Evolutionary conservation across 2,113 vertebrate genomes (phyloP), one percentile per base, ranked within the genome.

Genomic region (Pongo pygmaeus): DNA sequence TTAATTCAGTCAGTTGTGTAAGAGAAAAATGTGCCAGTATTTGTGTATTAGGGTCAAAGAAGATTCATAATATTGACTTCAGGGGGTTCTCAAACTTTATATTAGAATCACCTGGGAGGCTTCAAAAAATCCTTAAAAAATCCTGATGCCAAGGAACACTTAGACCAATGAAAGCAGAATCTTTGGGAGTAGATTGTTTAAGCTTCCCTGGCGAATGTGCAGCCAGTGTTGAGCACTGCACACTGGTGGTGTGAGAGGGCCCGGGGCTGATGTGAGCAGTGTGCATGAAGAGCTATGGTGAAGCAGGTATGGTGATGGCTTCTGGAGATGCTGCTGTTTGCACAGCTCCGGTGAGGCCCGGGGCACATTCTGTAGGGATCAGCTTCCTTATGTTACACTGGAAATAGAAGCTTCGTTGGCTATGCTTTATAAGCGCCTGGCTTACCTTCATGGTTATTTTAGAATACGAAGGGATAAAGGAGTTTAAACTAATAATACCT

Each of bases 181-280:
- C 67, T 38, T 25, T 38, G 35, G 35, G 55, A 35, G 64, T 2
- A 11, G 38, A 57, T 6, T 20, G 61, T 32, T 79, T 46, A 25
- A 70, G 32, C 5, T n/a, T 67, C 35, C 74, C 52, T 27, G 18
- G 43, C 11, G 5, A 38, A 12, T 4, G 17, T 1, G 8, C 13
- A 64, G 4, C 20, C 32, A 4, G 16, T 1, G 14, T 14, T 9
- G 46, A 43, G 84, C 64, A 27, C n/a, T 5, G 32, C 2, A 30
- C 46, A 50, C 43, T 46, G 43, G 57, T 1, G 40, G 9, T 11
- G 14, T 23, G 46, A 20, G 30, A 27, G 80, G 22, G 12, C 16
- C 0, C 2, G 12, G 55, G 22, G 13, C 23, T 79, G 38, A 22
- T 2, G 5, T 57, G 32, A 11, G 25, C 17, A 6, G 1, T 0